Percentiles rank a stretch among this genome's conserved stretches.
Evolutionary conservation across 2,113 vertebrate genomes (phyloP).

Genomic region (Uropsilus gracilis): DNA sequence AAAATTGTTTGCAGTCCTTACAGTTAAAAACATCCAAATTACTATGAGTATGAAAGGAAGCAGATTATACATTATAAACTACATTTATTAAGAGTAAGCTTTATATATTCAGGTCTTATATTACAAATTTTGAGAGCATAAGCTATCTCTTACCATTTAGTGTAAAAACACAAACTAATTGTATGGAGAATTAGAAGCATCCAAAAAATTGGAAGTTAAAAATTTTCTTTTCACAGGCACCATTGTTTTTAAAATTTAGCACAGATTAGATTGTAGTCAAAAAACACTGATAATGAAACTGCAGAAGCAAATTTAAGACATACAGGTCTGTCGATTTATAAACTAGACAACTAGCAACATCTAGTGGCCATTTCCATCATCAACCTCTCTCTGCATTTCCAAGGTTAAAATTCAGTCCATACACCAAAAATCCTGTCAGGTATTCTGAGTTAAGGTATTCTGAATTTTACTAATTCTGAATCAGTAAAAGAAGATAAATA

Average conservation of each 20-base stretch:
- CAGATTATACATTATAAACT: neutral
- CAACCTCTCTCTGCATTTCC: neutral
- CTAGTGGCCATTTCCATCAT: slow-evolving; percentile 61
- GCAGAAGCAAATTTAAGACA: neutral
- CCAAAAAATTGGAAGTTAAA: neutral
- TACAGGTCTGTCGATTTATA: neutral
- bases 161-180: neutral
- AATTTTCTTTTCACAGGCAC: neutral
- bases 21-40: neutral
- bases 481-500: neutral
- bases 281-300: neutral
- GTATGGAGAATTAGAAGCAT: neutral
- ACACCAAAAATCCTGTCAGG: neutral
- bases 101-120: neutral
- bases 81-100: slow-evolving; percentile 21
- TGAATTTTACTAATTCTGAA: too few species aligned
- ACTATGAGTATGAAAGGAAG: neutral
- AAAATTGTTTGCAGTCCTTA: neutral
- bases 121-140: neutral
- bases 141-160: neutral
- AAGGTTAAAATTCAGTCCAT: neutral
- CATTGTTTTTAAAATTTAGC: neutral
- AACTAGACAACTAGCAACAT: slow-evolving; percentile 49
- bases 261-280: neutral
- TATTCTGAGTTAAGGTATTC: neutral